phyloP scores from a whole-genome alignment of 2,888 invertebrate species.

The Venustoraphidia nigricollis region DNA sequence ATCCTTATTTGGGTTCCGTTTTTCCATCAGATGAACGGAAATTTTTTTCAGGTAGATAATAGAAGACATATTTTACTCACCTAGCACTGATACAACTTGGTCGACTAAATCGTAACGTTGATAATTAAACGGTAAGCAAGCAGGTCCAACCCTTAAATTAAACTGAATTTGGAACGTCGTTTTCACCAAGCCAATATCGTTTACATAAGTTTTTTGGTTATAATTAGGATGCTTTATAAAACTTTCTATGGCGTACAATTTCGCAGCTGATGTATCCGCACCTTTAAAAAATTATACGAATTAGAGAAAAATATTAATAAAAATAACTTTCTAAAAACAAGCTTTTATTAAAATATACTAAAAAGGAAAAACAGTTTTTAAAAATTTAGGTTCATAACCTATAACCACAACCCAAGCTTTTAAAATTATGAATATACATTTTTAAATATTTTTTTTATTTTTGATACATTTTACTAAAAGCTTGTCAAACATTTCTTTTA shows the following conservation, averaged over 20 bases:
- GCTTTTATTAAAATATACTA: too few relatives aligned
- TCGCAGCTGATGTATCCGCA: conserved; percentile 31
- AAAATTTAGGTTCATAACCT: too few relatives aligned
- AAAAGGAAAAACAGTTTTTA: too few relatives aligned
- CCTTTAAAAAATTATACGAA: conserved; percentile 23
- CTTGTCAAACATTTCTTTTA: too few relatives aligned
- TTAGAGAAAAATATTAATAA: background rate
- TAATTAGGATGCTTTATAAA: conserved; percentile 30
- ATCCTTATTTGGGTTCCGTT: too few relatives aligned
- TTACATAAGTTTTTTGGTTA: conserved; percentile 15
- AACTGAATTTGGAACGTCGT: conserved; percentile 27
- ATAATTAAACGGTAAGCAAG: conserved; percentile 45
- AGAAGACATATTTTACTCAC: conserved; percentile 22
- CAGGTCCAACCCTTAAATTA: conserved; percentile 38
- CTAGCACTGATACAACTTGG: conserved; percentile 27
- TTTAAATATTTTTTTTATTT: too few relatives aligned
- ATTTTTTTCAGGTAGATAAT: too few relatives aligned
- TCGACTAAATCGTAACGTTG: conserved; percentile 22
- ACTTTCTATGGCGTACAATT: conserved; percentile 21
- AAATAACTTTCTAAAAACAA: too few relatives aligned
- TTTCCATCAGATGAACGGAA: too few relatives aligned
- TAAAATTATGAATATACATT: too few relatives aligned
- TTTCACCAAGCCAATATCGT: conserved; percentile 40
- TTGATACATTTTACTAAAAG: too few relatives aligned
- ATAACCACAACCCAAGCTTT: too few relatives aligned